phyloP scores from a whole-genome alignment of 2,797 vertebrate genomes.

The Neopelma chrysocephalum region DNA sequence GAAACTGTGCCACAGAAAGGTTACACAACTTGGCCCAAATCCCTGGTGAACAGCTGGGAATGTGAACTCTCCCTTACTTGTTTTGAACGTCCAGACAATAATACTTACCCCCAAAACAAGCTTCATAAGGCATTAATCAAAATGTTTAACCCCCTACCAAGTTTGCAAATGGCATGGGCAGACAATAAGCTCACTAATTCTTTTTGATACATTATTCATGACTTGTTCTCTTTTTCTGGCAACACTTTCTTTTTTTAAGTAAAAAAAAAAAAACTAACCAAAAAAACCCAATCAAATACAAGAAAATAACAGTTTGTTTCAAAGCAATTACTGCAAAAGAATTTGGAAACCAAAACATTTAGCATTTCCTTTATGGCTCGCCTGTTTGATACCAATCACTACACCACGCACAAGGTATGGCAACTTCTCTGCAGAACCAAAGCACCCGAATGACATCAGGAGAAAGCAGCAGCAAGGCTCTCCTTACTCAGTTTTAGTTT shows the following conservation, averaged over 20 bases:
- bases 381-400: not conserved
- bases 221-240: slow-evolving; percentile 40
- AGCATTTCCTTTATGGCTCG: not conserved
- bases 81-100: slow-evolving; percentile 14
- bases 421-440: not conserved
- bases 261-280: not conserved
- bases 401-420: accelerated
- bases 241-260: not conserved
- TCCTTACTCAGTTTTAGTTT: not conserved
- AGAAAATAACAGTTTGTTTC: not conserved
- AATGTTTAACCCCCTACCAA: slow-evolving; percentile 64
- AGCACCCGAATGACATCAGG: not conserved
- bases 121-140: slow-evolving; percentile 65
- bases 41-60: slow-evolving; percentile 37
- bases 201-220: slow-evolving; percentile 60
- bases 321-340: not conserved
- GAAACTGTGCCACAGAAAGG: not conserved
- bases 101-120: slow-evolving; percentile 12
- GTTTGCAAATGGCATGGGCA: slow-evolving; percentile 44
- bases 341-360: not conserved
- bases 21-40: slow-evolving; percentile 55
- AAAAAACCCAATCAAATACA: not conserved
- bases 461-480: not conserved
- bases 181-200: slow-evolving; percentile 48
- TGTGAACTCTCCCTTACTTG: slow-evolving; percentile 27